Evolutionary conservation across 2,888 invertebrate species (phyloP), one percentile per base, ranked within the genome.

Genomic region (Eupelmus urozonus): DNA sequence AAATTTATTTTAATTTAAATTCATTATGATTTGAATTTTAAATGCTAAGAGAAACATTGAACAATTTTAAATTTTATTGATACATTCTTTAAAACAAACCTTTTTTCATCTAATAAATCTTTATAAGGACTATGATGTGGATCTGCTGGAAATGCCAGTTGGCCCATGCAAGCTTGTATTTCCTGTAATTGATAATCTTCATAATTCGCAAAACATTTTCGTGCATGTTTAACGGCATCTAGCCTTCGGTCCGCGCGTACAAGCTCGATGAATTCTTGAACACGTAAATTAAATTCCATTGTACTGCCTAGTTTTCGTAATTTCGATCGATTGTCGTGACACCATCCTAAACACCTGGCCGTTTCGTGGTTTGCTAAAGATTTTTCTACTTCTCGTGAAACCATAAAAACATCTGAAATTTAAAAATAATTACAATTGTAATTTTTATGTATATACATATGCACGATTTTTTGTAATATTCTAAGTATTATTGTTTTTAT

Each of bases 281-380:
- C 94, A 51, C 97, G 92, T 79, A 99, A 92, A 90, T 97, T 97
- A 88, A 98, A 97, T 90, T 99, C 99, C 93, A 99, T 95, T 73
- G 94, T 96, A 70, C 98, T 98, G 90, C 96, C 96, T 81, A 98
- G 93, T 91, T 98, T 98, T 74, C 98, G 92, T 81, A 98, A 92
- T 88, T 98, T 98, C 45, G 97, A 97, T 90, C 97, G 95, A 91
- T 98, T 98, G 88, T 98, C 98, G 86, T 96, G 95, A 90, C 98
- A 98, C 98, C 98, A 98, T 80, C 95, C 93, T 78, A 98, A 93
- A 89, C 98, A 98, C 88, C 97, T 96, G 1, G 93, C 92, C 0
- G 98, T 98, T 90, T 98, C 96, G 74, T 94, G 94, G 78, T 93
- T 93, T 1, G 93, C 91, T 75, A 99, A 90, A 81, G 97, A 97